These are phyloP conservation scores for Schizaphis graminum DNA, from an alignment of 2,888 invertebrate genomes.

Conservation along the genomic window DNA sequence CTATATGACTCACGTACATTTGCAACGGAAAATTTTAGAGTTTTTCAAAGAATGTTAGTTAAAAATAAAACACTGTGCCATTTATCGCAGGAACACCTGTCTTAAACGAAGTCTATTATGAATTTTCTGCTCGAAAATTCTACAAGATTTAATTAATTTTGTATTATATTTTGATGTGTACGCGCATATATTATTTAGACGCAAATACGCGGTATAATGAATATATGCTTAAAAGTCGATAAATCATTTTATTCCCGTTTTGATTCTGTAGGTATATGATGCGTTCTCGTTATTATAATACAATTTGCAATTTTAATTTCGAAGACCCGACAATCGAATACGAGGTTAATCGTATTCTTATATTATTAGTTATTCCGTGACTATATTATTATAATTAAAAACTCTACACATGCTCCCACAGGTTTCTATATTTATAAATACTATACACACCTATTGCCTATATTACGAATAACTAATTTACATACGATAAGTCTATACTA, in stretches of 20 bases:
- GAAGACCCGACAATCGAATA: background rate
- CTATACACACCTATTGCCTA: background rate
- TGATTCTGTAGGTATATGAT: background rate
- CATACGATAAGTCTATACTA: background rate
- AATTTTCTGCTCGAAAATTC: background rate
- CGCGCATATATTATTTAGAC: background rate
- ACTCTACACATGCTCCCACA: background rate
- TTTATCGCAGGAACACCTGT: background rate
- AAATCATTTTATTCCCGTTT: background rate
- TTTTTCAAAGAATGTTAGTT: background rate
- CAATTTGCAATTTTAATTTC: background rate
- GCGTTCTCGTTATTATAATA: background rate
- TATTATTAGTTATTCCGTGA: background rate
- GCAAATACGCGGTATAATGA: background rate
- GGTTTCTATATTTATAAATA: background rate
- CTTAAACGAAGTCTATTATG: background rate
- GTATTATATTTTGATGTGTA: background rate
- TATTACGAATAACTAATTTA: background rate
- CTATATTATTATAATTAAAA: background rate
- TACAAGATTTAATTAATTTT: background rate
- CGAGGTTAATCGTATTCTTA: conserved; percentile 6
- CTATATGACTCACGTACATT: background rate
- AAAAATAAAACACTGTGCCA: background rate
- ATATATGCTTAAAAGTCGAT: background rate
- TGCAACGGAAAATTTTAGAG: background rate